Base-by-base conservation (phyloP, 2,113 vertebrate species). In the Chunga burmeisteri region DNA sequence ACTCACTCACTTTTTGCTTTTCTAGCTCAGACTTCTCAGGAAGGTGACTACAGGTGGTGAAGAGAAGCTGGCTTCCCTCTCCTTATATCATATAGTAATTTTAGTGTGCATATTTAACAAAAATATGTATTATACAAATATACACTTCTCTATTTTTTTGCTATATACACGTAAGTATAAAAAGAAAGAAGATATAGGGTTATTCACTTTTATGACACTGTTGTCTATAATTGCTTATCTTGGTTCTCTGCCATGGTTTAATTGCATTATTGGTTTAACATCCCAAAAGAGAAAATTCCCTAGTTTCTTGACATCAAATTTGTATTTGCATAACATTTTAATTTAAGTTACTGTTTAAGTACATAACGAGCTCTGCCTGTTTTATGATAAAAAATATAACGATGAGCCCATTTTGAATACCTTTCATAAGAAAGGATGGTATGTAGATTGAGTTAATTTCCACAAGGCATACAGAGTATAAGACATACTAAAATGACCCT, bases 261-360 rank as follows among this genome's bases (percentile, higher is more conserved):
- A 91, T 63, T 82, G 25, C 29, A 9, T 92, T 92, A 72, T 21
- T 81, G 25, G 59, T 75, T 88, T 91, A 75, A 56, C 13, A 72
- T 90, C 81, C 56, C 19, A 36, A 86, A 88, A 82, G 49, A 95
- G 61, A 90, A 53, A 75, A 91, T 88, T 84, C 72, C 36, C n/a
- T 71, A 70, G 49, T 29, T 85, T 7, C 11, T 93, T 58, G 55
- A 87, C 22, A 6, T 30, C 34, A 84, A 86, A 67, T 81, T 61
- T 68, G 2, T 88, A 25, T 95, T 97, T 96, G 55, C n/a, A 49
- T 75, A 77, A 44, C 21, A n/a, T 90, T 96, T 88, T 78, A 80
- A 89, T 82, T 89, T 68, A 93, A 93, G 63, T 66, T 90, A 68
- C 25, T 81, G 22, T 34, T 92, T 81, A 79, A 63, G 5, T 23